Base-by-base conservation (phyloP, 2,797 vertebrate genomes). In the Girardinus metallicus region DNA sequence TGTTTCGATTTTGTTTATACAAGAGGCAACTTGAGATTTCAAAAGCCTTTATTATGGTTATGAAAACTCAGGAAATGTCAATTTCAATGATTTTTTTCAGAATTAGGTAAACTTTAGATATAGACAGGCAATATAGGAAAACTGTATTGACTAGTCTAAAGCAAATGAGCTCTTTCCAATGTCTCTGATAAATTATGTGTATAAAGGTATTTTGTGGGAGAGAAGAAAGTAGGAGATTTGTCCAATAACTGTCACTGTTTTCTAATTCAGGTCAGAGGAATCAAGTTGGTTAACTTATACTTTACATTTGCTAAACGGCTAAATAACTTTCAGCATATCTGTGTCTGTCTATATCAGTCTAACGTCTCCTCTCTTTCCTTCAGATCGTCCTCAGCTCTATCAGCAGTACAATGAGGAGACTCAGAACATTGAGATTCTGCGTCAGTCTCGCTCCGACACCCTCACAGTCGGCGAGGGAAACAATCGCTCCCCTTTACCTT, bases 381-480 rank as follows among this genome's bases (percentile, higher is more conserved):
- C 90, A 96, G 96, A 94, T 75, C 91, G 84, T 23, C 92, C 95
- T 36, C 96, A 95, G 89, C 94, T 96, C 86, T 96, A 96, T 88
- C 96, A 96, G 97, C 94, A 98, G 96, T 97, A 96, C 94, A 96
- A 87, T 0, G 98, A 99, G 46, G 97, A 96, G 1, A 96, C 92
- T 18, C 96, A 98, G 86, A 97, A 99, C 95, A 96, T 96, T 85
- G 98, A 98, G 91, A 99, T 99, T 85, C 95, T 97, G 74, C 97
- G 96, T n/a, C 98, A 99, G 94, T 95, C 97, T 85, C 96, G 95
- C 83, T 95, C 93, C 0, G 96, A 97, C 80, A 89, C 89, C 51
- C 53, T 94, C 23, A 85, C 93, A 0, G 9, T 88, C 29, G 29
- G 47, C 4, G 97, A 97, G 76, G 94, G 95, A 21, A 3, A 16